Base-by-base conservation (phyloP, 2,888 invertebrate species). In the Oxyteleia sp. region DNA sequence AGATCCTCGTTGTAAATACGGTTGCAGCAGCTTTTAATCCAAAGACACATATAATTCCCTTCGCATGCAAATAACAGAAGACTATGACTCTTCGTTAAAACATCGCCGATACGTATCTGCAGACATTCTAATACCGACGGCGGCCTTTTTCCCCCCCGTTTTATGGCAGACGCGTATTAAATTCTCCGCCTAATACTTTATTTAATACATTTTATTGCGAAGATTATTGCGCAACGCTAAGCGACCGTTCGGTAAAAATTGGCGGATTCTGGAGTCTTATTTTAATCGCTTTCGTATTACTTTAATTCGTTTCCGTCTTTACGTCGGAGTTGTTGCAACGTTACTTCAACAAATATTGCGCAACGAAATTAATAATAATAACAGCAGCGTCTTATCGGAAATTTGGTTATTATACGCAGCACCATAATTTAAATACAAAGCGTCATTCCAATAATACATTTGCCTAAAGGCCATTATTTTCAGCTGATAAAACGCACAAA, bases 21-120 rank as follows among this genome's bases (percentile, higher is more conserved):
- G 89, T 90, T 90, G 89, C 89, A 88, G 88, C 90, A 87, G 85
- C 87, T 87, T 86, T 81, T 89, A 89, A 91, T 91, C 90, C 90
- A 55, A 87, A 87, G 82, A 82, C 84, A 88, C 86, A 88, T 86
- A 89, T 75, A 68, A 75, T 78, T 78, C 68, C 78, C 59, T 53
- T 51, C 35, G 75, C 81, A 82, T 84, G 84, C 66, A 82, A 85
- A 76, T 80, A 85, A 72, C 78, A 71, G 47, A 32, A 61, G 55
- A 63, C 61, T n/a, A 10, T 35, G 64, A 53, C 35, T 66, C 72
- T 29, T 32, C 49, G 69, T 51, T 26, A 23, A 79, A 53, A 51
- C 59, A 55, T 61, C 64, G 64, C 4, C 72, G 66, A 68, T 66
- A 49, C 68, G 32, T 57, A 63, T 69, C 68, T 47, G 18, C 53